phyloP scores from a whole-genome alignment of 2,888 invertebrate genomes.

The Brachylomia viminalis region DNA sequence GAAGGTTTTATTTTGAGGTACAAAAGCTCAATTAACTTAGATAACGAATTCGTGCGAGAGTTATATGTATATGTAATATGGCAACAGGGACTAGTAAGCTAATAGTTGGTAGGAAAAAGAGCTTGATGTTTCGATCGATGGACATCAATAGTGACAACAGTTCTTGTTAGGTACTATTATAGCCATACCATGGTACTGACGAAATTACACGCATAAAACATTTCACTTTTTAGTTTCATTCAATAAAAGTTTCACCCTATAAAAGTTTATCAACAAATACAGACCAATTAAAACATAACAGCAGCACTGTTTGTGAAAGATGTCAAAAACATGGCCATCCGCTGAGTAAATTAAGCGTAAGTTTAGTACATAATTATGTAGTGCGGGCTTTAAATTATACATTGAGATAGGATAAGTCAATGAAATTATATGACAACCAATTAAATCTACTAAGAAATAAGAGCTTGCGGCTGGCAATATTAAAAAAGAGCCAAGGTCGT shows the following conservation, averaged over 20 bases:
- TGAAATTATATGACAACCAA: too few species aligned
- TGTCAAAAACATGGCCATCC: background rate
- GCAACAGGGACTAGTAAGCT: background rate
- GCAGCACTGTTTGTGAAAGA: background rate
- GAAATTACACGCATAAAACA: background rate
- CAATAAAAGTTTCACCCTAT: too few species aligned
- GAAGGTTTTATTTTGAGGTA: background rate
- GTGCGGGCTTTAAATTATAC: background rate
- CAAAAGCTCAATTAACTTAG: too few species aligned
- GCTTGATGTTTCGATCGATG: too few species aligned
- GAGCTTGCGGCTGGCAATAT: slow-evolving; percentile 8
- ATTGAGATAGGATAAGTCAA: too few species aligned
- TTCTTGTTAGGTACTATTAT: background rate
- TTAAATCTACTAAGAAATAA: slow-evolving; percentile 13
- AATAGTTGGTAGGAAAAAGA: background rate
- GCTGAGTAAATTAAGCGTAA: background rate
- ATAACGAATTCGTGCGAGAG: background rate
- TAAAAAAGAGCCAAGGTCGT: background rate
- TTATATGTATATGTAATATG: background rate
- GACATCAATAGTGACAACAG: too few species aligned
- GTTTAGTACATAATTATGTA: too few species aligned
- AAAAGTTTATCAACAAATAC: too few species aligned
- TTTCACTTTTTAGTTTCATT: background rate
- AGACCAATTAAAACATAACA: background rate
- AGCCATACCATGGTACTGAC: background rate